Evolutionary conservation across 2,888 invertebrate species (phyloP), one percentile per base, ranked within the genome.

Genomic region (Caenorhabditis panamensis): DNA sequence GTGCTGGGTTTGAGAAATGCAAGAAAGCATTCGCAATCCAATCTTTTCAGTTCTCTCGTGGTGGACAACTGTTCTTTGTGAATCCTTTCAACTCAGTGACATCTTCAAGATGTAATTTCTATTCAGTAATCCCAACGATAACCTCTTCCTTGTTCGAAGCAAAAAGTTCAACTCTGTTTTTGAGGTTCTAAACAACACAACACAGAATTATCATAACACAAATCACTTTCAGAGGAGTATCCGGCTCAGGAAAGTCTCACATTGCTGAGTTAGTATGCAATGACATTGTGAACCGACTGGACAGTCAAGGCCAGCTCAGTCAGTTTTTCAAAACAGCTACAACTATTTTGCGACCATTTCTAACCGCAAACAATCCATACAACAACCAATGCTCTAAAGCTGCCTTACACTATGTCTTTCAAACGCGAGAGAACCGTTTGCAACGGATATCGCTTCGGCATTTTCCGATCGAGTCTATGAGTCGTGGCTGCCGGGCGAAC

Each of bases 31-130:
- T 5, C 36, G 36, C n/a, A n/a, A n/a, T n/a, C n/a, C n/a, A 31
- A 31, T 6, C 31, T 31, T 31, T 82, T 72, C 54, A 84, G 84
- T 84, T 84, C 36, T 78, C 78, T 20, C 77, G 77, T 51, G 80
- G 80, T 11, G 80, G 78, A 1, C 77, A 80, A n/a, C n/a, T 84
- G 11, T 75, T 68, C 56, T 86, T 86, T 62, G 75, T 83, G 18
- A 86, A 86, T 56, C 83, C 86, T 0, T 86, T 82, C 61, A 82
- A 82, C 41, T 77, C 84, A 24, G 75, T 86, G 0, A 78, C 86
- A 2, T 79, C 83, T 2, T 61, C 73, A 18, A 16, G 82, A 22
- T 64, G 77, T 28, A 51, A 62, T 11, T 71, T 69, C 26, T 82
- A 82, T 44, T 79, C 82, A 0, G 82, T 82, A 5, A 82, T 82